Evolutionary conservation across 2,113 vertebrate genomes (phyloP).

Genomic region (Anser cygnoides): DNA sequence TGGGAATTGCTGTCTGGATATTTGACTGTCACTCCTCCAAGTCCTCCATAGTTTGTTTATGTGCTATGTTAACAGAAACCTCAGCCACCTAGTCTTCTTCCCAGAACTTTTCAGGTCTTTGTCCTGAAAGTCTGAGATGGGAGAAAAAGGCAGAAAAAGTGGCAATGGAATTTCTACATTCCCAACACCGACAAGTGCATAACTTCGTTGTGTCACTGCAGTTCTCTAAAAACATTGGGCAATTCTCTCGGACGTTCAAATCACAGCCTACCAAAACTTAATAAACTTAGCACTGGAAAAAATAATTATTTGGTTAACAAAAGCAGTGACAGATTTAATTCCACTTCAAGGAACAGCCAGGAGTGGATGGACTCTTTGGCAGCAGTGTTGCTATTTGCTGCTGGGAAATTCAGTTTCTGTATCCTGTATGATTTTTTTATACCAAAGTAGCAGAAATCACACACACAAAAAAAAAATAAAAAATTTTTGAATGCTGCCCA

Average conservation of each 20-base stretch:
- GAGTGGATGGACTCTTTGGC: background rate
- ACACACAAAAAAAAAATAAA: accelerated
- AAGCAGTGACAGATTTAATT: background rate
- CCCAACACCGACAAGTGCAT: background rate
- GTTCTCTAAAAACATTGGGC: background rate
- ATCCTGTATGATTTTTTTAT: background rate
- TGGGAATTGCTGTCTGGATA: background rate
- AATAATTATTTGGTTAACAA: background rate
- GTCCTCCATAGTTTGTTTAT: background rate
- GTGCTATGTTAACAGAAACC: background rate
- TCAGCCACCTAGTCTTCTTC: background rate
- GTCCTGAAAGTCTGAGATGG: background rate
- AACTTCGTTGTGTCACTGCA: background rate
- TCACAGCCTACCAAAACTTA: background rate
- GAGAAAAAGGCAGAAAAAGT: background rate
- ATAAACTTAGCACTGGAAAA: background rate
- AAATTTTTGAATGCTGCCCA: background rate
- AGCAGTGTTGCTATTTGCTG: background rate
- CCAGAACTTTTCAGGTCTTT: background rate
- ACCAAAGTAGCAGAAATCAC: background rate
- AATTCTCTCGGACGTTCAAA: background rate
- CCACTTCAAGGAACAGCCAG: background rate
- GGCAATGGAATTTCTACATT: background rate
- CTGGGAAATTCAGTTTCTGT: background rate
- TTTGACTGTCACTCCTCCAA: background rate